Base-by-base conservation (phyloP, 2,888 invertebrate genomes). In the Cephonodes hylas region DNA sequence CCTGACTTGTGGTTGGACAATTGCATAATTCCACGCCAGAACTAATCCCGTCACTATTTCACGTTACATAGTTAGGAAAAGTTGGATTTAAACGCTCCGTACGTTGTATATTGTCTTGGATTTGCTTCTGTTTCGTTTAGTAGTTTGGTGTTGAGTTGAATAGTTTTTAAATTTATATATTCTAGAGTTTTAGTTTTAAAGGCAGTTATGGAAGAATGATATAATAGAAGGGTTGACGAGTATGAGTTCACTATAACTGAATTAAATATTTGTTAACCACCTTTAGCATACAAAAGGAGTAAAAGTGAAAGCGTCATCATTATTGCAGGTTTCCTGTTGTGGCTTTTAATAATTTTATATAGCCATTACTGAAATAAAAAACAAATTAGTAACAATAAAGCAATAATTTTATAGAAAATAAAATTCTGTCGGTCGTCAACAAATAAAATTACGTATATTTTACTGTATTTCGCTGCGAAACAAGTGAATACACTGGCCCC, bases 1-100 rank as follows among this genome's bases (percentile, higher is more conserved):
- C 63, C 65, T 71, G 72, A 71, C 71, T 73, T 68, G 73, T 64
- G 71, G 72, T 59, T 61, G 60, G 65, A 56, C 34, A 38, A 58
- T 58, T 58, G 57, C 57, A 42, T 58, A 34, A 58, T 58, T 27
- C 31, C 53, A 27, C 13, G 18, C 53, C 31, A 31, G 38, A 58
- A 58, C 34, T 58, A 42, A 58, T 58, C 53, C 31, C 1, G 1
- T 27, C 27, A 18, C 53, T 31, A 53, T 27, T 53, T 53, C 31
- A 27, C 15, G 27, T 53, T 53, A 18, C 31, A 31, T 53, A 53
- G 27, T 53, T 53, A 53, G n/a, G 31, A 20, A 53, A 31, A 53
- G 18, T 46, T 46, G 23, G 13, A 46, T 46, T 23, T 46, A n/a
- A 42, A 46, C 23, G n/a, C 23, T 6, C 5, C 13, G 23, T 46